Conservation (phyloP, 2,113 vertebrate species). For the Cygnus atratus region DNA sequence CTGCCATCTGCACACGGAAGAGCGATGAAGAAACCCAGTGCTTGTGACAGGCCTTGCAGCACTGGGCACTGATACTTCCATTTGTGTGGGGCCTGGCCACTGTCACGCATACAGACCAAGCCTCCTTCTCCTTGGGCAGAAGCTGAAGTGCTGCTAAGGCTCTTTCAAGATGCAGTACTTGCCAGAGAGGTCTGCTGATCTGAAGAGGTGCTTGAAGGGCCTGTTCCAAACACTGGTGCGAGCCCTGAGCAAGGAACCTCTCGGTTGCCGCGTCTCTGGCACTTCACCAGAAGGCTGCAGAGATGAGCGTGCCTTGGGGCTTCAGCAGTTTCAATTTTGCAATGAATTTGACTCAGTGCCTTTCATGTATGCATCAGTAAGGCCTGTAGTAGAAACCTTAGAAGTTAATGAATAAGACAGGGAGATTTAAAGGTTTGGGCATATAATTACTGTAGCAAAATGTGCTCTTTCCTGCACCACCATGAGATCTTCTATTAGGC, state of each 20-base stretch:
- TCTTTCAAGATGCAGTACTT: not conserved
- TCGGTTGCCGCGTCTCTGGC: not conserved
- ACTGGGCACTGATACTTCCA: not conserved
- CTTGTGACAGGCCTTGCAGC: not conserved
- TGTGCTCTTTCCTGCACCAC: conserved; percentile 5
- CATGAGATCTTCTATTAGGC: conserved; percentile 43
- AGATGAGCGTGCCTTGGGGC: not conserved
- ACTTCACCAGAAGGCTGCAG: not conserved
- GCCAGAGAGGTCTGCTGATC: conserved; percentile 11
- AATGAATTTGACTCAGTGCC: conserved; percentile 11
- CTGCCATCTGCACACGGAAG: not conserved
- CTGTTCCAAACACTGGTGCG: not conserved
- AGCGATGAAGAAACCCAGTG: not conserved
- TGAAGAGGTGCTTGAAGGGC: not conserved
- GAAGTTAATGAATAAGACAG: conserved; percentile 40
- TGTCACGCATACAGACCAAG: not conserved
- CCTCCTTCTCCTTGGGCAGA: not conserved
- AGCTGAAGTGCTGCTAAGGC: conserved; percentile 3
- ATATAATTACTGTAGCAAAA: conserved; percentile 49
- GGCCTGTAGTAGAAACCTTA: conserved; percentile 3
- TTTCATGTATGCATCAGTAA: conserved; percentile 32
- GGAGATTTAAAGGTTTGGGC: conserved; percentile 42
- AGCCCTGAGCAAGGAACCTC: conserved; percentile 11
- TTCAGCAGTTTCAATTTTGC: conserved; percentile 31
- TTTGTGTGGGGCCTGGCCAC: not conserved